Conservation (phyloP, 2,797 vertebrate species). For the Premnoplex brunnescens region DNA sequence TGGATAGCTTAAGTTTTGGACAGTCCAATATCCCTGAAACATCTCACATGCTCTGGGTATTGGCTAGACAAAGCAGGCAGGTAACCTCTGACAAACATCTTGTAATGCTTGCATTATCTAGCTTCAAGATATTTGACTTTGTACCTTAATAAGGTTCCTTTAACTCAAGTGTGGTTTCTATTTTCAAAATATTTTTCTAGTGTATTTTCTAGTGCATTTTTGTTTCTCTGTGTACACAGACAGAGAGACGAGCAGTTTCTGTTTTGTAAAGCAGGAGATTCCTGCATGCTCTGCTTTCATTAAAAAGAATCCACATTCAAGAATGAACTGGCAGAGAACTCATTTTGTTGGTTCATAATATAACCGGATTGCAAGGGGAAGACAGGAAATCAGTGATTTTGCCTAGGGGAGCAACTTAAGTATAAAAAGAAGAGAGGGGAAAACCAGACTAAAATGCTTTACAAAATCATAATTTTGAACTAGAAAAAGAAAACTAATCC, state of each 20-base stretch:
- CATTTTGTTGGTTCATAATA: background rate
- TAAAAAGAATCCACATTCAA: background rate
- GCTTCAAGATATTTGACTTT: background rate
- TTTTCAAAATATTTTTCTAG: background rate
- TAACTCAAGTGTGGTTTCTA: background rate
- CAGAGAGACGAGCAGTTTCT: background rate
- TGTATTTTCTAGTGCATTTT: background rate
- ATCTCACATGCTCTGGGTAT: background rate
- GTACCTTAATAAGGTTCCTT: background rate
- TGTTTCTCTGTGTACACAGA: background rate
- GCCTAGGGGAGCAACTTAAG: background rate
- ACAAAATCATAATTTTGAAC: background rate
- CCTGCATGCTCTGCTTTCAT: background rate
- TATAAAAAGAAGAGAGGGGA: background rate
- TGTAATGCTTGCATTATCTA: background rate
- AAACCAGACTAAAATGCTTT: background rate
- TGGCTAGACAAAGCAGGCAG: background rate
- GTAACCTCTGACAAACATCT: background rate
- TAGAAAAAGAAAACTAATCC: background rate
- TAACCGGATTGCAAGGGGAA: background rate
- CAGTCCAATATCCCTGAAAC: background rate
- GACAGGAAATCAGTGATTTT: conserved; percentile 18
- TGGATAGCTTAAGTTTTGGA: background rate
- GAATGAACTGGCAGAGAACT: background rate
- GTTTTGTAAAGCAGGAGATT: background rate